These are phyloP conservation scores for Linnaemya vulpina DNA, from an alignment of 2,888 invertebrate species.

Conservation along the genomic window DNA sequence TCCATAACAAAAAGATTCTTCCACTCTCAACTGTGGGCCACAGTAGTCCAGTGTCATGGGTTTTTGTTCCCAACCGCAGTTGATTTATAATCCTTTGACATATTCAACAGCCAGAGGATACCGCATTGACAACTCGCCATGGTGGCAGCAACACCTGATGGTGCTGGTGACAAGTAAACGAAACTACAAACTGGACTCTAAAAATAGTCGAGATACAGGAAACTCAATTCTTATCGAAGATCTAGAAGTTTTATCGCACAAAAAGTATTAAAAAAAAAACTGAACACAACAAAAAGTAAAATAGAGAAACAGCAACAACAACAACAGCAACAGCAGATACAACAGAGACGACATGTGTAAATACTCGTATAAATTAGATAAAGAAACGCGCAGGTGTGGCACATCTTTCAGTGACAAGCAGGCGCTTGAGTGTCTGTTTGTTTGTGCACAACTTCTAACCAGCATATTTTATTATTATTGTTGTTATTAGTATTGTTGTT, in stretches of 20 bases:
- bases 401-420: constrained; percentile 46
- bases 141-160: constrained; percentile 64
- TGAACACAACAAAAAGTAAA: too few relatives aligned
- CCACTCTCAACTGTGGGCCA: background rate
- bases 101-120: constrained; percentile 39
- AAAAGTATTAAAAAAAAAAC: constrained; percentile 31
- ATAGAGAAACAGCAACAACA: constrained; percentile 8
- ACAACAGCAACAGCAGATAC: constrained; percentile 15
- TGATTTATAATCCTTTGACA: constrained; percentile 61
- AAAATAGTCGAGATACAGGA: constrained; percentile 66
- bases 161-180: constrained; percentile 50
- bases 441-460: constrained; percentile 14
- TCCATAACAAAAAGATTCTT: background rate
- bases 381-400: constrained; percentile 67
- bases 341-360: constrained; percentile 63
- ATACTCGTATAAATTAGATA: constrained; percentile 39
- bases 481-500: too few relatives aligned
- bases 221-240: constrained; percentile 70
- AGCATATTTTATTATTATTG: constrained; percentile 27
- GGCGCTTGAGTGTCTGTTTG: background rate
- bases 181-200: constrained; percentile 51
- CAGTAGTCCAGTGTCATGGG: constrained; percentile 13
- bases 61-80: background rate
- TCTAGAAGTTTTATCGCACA: constrained; percentile 32
- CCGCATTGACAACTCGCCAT: constrained; percentile 49